A percentile compares a stretch with the other conserved stretches of the same genome.
phyloP scores from a whole-genome alignment of 2,113 vertebrate species.

The Salvelinus namaycush region DNA sequence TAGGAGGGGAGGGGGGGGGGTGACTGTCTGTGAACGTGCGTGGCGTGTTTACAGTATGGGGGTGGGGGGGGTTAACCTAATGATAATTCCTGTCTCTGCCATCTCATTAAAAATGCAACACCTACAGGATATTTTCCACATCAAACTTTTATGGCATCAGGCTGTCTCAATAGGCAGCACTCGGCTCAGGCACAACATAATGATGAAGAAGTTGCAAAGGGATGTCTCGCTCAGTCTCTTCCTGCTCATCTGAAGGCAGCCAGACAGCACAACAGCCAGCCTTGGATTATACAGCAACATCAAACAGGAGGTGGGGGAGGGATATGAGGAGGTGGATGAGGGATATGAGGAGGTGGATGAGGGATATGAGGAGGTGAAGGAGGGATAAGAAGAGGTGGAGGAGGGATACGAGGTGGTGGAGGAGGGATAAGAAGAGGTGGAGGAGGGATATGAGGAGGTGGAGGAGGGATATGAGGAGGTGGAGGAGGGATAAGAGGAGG shows the following conservation, averaged over 20 bases:
- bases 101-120: slow-evolving; percentile 69
- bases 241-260: not conserved
- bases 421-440: no score
- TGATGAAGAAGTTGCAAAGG: slow-evolving; percentile 44
- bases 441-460: no score
- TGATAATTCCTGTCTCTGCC: slow-evolving; percentile 50
- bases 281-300: not conserved
- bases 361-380: no score
- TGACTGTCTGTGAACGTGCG: slow-evolving; percentile 17
- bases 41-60: not conserved
- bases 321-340: slow-evolving; percentile 8
- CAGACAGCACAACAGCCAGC: not conserved
- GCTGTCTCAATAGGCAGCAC: slow-evolving; percentile 45
- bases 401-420: no score
- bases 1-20: not conserved
- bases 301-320: slow-evolving; percentile 14
- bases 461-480: no score
- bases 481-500: no score
- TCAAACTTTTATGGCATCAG: slow-evolving; percentile 69
- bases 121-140: slow-evolving; percentile 69
- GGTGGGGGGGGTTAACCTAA: slow-evolving; percentile 14
- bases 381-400: no score
- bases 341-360: not conserved
- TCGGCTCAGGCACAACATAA: slow-evolving; percentile 26
- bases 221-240: not conserved